Conservation (phyloP, 1,140 invertebrate species). For the Chymomyza costata region DNA sequence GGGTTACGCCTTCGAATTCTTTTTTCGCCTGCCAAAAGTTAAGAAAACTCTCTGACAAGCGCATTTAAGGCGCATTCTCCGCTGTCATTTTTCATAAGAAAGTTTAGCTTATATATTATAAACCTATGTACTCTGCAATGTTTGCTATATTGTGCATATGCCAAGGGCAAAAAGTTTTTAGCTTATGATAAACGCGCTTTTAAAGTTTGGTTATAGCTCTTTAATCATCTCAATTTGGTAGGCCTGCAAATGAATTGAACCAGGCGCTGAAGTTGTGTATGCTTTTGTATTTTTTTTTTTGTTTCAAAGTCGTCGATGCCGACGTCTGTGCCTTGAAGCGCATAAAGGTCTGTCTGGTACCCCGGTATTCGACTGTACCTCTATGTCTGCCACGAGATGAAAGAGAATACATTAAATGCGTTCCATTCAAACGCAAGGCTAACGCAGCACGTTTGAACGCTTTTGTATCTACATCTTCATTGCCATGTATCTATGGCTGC, state of each 20-base stretch:
- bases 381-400: slow-evolving; percentile 54
- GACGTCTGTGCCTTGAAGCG: slow-evolving; percentile 53
- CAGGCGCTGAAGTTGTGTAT: neutral
- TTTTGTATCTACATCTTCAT: slow-evolving; percentile 67
- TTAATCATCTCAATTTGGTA: slow-evolving; percentile 1
- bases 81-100: slow-evolving; percentile 40
- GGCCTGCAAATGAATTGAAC: no score
- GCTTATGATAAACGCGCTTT: slow-evolving; percentile 31
- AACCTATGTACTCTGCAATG: no score
- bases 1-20: slow-evolving; percentile 33
- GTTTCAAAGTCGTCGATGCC: slow-evolving; percentile 31
- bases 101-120: slow-evolving; percentile 22
- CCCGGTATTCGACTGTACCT: slow-evolving; percentile 1
- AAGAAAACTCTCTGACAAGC: slow-evolving; percentile 65
- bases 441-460: slow-evolving; percentile 59
- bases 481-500: no score
- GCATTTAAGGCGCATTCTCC: slow-evolving; percentile 51
- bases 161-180: slow-evolving; percentile 42
- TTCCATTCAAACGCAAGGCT: slow-evolving; percentile 39
- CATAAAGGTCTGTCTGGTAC: slow-evolving; percentile 14
- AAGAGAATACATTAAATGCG: slow-evolving; percentile 51
- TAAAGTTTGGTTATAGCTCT: neutral
- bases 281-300: slow-evolving; percentile 18
- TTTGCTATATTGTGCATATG: slow-evolving; percentile 39
- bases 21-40: slow-evolving; percentile 36